Percentiles rank a stretch among this genome's conserved stretches.
phyloP scores from a whole-genome alignment of 2,113 vertebrate species.

The Oxyura jamaicensis region DNA sequence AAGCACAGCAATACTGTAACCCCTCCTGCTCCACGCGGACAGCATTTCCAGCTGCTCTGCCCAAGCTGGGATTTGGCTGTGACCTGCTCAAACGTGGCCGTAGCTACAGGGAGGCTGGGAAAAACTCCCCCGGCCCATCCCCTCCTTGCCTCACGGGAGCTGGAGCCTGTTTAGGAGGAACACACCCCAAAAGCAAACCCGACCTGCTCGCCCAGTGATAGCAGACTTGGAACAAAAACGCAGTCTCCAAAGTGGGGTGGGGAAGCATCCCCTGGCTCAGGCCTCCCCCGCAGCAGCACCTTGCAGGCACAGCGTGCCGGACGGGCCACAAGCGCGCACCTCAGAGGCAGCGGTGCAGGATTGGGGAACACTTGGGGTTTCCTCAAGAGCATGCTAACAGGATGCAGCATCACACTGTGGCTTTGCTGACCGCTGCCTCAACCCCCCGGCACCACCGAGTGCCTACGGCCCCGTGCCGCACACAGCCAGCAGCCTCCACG shows the following conservation, averaged over 20 bases:
- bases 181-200: not conserved
- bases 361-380: not conserved
- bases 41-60: not conserved
- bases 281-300: rapidly evolving
- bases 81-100: not conserved
- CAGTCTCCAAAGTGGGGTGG: too few relatives aligned
- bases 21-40: not conserved
- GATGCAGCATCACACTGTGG: not conserved
- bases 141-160: too few relatives aligned
- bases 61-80: rapidly evolving
- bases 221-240: rapidly evolving
- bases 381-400: not conserved
- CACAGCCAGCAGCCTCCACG: too few relatives aligned
- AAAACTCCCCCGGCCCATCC: too few relatives aligned
- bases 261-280: not conserved
- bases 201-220: rapidly evolving
- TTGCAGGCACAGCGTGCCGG: too few relatives aligned
- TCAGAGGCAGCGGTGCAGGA: too few relatives aligned
- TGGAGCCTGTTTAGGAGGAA: not conserved
- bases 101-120: not conserved
- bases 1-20: rapidly evolving
- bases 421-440: not conserved
- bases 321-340: not conserved
- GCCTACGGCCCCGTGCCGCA: too few relatives aligned
- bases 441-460: too few relatives aligned